phyloP scores from a whole-genome alignment of 2,888 invertebrate species.

The Himalopsyche kuldschensis region DNA sequence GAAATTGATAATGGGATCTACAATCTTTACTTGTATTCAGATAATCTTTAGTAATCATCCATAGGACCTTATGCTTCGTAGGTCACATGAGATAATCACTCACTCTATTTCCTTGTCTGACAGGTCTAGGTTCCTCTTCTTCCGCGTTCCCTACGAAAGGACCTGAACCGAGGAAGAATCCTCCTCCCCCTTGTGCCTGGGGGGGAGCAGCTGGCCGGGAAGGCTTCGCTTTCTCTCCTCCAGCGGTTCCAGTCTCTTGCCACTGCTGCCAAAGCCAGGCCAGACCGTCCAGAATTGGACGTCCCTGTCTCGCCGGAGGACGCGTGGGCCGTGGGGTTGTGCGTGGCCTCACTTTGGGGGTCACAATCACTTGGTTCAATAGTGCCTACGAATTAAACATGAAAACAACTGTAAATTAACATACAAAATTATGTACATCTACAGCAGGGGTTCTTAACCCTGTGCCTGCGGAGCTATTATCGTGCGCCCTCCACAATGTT shows the following conservation, averaged over 20 bases:
- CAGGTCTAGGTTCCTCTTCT: slow-evolving; percentile 41
- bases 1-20: background rate
- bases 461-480: too few species aligned
- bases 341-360: slow-evolving; percentile 54
- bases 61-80: background rate
- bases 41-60: background rate
- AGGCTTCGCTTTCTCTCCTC: slow-evolving; percentile 41
- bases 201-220: slow-evolving; percentile 2
- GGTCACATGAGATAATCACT: slow-evolving; percentile 41
- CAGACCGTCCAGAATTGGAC: slow-evolving; percentile 60
- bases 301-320: slow-evolving; percentile 51
- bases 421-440: too few species aligned
- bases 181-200: slow-evolving; percentile 28
- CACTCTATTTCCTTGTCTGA: slow-evolving; percentile 51
- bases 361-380: slow-evolving; percentile 62
- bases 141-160: slow-evolving; percentile 58
- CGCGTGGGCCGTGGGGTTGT: slow-evolving; percentile 47
- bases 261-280: slow-evolving; percentile 64
- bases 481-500: too few species aligned
- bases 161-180: slow-evolving; percentile 57
- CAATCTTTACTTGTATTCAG: background rate
- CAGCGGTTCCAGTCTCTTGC: slow-evolving; percentile 57
- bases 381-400: slow-evolving; percentile 50
- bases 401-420: too few species aligned
- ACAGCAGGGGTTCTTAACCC: too few species aligned